Conservation (phyloP, 2,113 vertebrate genomes). For the Lynx canadensis region DNA sequence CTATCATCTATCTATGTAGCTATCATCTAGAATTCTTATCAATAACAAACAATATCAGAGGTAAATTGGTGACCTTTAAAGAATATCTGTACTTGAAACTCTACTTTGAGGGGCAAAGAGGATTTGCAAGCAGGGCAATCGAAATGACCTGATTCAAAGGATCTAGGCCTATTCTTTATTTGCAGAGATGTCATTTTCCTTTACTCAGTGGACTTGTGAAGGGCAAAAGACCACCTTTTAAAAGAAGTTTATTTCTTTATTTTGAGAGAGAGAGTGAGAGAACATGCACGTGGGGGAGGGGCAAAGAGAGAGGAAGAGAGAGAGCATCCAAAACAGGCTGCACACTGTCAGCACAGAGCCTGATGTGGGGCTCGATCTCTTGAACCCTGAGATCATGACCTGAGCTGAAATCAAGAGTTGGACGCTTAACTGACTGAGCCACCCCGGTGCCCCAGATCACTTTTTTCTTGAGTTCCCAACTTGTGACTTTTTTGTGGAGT, state of each 20-base stretch:
- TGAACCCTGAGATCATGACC: no score
- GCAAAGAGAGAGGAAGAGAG: no score
- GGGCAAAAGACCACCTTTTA: background rate
- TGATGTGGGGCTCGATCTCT: no score
- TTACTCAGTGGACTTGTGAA: background rate
- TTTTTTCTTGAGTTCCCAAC: background rate
- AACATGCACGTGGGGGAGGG: no score
- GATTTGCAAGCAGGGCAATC: background rate
- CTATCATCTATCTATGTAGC: background rate
- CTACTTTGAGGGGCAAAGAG: background rate
- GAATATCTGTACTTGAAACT: background rate
- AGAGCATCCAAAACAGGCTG: no score
- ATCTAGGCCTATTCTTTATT: background rate
- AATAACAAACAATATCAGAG: background rate
- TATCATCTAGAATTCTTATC: background rate
- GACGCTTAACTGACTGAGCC: no score
- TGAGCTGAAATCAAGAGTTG: no score
- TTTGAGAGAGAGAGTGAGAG: no score
- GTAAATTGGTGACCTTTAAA: background rate
- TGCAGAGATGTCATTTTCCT: background rate
- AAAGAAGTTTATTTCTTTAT: no score
- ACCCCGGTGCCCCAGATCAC: background rate
- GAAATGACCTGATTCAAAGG: background rate
- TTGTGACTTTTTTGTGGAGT: background rate
- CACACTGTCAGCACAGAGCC: no score